Conservation (phyloP, 2,797 vertebrate genomes). For the Galago senegalensis region DNA sequence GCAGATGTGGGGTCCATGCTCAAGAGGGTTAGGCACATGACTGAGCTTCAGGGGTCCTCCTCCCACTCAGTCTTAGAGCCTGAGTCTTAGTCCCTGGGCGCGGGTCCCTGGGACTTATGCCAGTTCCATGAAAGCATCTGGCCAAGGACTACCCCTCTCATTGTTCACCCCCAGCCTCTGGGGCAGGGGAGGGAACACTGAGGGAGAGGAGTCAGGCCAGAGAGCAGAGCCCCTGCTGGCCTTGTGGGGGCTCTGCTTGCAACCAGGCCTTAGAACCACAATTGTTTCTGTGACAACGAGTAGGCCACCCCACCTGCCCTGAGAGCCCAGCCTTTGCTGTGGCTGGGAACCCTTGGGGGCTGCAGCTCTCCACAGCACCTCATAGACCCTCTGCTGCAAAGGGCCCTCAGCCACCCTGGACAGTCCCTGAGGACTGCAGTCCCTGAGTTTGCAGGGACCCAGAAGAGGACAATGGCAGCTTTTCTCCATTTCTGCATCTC, state of each 20-base stretch:
- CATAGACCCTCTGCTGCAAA: fast-evolving
- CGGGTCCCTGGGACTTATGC: not conserved
- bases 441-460: not conserved
- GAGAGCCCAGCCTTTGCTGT: not conserved
- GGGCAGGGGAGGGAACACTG: fast-evolving
- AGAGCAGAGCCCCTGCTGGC: not conserved
- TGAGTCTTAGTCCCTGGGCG: not conserved
- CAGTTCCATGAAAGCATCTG: too few species aligned
- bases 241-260: not conserved
- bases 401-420: not conserved
- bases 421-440: not conserved
- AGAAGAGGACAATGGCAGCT: fast-evolving
- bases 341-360: not conserved
- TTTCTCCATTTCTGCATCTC: not conserved
- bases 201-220: not conserved
- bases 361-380: too few species aligned
- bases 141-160: not conserved
- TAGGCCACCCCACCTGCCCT: fast-evolving
- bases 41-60: not conserved
- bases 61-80: not conserved
- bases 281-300: fast-evolving
- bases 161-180: not conserved
- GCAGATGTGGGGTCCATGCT: too few species aligned
- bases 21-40: not conserved
- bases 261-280: too few species aligned